Evolutionary conservation across 2,113 vertebrate genomes (phyloP), one percentile per base, ranked within the genome.

Genomic region (Fregetta grallaria): DNA sequence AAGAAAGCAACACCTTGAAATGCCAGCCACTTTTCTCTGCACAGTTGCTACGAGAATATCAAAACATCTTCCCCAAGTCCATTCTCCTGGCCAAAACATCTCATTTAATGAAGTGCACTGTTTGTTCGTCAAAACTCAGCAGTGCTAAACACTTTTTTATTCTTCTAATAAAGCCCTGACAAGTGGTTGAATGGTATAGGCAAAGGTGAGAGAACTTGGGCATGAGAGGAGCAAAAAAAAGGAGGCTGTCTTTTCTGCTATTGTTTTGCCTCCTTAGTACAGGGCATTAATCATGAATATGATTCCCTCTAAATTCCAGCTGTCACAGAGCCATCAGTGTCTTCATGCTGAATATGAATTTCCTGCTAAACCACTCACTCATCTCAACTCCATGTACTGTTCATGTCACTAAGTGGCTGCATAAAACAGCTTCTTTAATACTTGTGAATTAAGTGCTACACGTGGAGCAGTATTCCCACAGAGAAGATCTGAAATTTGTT

Each of bases 401-500:
- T 88, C 83, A 20, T 90, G 92, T 87, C 2, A 10, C 38, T 92
- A 89, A 96, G 92, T 21, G 18, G 76, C 32, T 95, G 73, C 80
- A 68, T 62, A 76, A 96, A 94, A 30, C 73, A 58, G 16, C 77
- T 89, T 72, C 66, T 70, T 88, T 90, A 92, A 76, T 87, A 85
- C 38, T 62, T 85, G 42, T 76, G 86, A 92, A 91, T 90, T 94
- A 92, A 92, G 34, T 55, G 38, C 50, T 75, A 58, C 62, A 15
- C 50, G n/a, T 81, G 53, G 34, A 94, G 62, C 29, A 67, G 66
- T 72, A 70, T 90, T 90, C 45, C 77, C 36, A 72, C 45, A 92
- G 56, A 91, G 44, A n/a, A 88, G 84, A 92, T 79, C 65, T 89
- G 88, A 92, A 87, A 79, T 86, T 65, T 91, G 92, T 94, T 95